Conservation (phyloP, 2,888 invertebrate species). For the Eilema caniola region DNA sequence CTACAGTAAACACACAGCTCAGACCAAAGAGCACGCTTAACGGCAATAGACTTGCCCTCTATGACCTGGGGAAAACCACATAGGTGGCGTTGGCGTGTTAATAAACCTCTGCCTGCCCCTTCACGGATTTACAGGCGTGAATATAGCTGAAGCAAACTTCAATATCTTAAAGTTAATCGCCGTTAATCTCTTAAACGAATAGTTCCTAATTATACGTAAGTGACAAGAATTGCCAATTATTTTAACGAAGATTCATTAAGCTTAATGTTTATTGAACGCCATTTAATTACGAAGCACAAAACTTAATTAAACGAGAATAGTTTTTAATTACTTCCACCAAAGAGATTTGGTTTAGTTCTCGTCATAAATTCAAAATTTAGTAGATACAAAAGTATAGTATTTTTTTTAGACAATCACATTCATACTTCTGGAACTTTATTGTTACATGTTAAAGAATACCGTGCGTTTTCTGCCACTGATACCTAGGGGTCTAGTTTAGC, state of each 20-base stretch:
- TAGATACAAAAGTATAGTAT: too few species aligned
- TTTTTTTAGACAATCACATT: too few species aligned
- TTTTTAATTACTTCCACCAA: not conserved
- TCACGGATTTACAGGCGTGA: too few species aligned
- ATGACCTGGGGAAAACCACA: too few species aligned
- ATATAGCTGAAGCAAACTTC: too few species aligned
- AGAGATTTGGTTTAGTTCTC: not conserved
- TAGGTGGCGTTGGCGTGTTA: too few species aligned
- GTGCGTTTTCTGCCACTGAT: not conserved
- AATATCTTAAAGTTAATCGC: not conserved
- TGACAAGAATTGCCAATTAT: conserved; percentile 11
- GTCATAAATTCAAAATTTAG: not conserved
- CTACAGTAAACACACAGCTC: too few species aligned
- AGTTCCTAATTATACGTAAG: not conserved
- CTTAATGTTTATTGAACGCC: conserved; percentile 3
- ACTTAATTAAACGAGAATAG: conserved; percentile 12
- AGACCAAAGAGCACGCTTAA: too few species aligned
- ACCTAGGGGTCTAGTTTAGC: too few species aligned
- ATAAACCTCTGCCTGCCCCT: too few species aligned
- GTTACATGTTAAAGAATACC: not conserved
- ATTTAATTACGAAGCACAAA: not conserved
- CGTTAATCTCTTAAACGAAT: conserved; percentile 5
- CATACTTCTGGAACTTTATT: not conserved
- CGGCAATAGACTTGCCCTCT: too few species aligned
- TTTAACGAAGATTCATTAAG: conserved; percentile 14